Evolutionary conservation across 2,797 vertebrate genomes (phyloP), one percentile per base, ranked within the genome.

Genomic region (Hippopotamyrus pictus): DNA sequence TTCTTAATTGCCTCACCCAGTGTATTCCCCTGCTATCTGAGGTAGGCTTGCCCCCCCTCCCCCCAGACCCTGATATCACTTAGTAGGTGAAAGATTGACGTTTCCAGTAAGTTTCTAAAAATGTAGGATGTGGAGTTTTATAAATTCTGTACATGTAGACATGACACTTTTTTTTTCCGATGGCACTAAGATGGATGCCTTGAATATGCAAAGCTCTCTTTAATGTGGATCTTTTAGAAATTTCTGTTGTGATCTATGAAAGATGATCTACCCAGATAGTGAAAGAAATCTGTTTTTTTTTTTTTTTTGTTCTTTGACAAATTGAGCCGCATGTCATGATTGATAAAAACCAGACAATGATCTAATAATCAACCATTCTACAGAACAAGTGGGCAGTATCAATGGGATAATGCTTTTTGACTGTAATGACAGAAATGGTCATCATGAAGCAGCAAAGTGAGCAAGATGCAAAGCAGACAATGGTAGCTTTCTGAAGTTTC

Each of bases 321-420:
- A 44, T 41, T 82, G 17, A 37, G 37, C 76, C 76, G 11, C 33
- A 37, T 7, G 12, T 37, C 19, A 3, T 44, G 0, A 37, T 14
- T 90, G 89, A 90, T 53, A 89, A 91, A 83, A 90, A 41, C 53
- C 88, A 19, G 59, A 89, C 69, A 29, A 2, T n/a, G 37, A 92
- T 92, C 88, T 91, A 90, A 90, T 25, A 89, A 87, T 88, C 12
- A 0, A 11, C 25, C 25, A n/a, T 90, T 73, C 89, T 59, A 17
- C 48, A 50, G 62, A 69, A 57, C 91, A 90, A 22, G 85, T 89
- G 91, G 89, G 89, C n/a, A 90, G 88, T 69, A 87, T 57, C 86
- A 25, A 11, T 79, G n/a, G 90, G 90, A 57, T 46, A 0, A 73
- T 88, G 50, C 29, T 76, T 44, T 88, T 6, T 88, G 89, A 33